Evolutionary conservation across 2,888 invertebrate species (phyloP).

Genomic region (Pterostichus niger): DNA sequence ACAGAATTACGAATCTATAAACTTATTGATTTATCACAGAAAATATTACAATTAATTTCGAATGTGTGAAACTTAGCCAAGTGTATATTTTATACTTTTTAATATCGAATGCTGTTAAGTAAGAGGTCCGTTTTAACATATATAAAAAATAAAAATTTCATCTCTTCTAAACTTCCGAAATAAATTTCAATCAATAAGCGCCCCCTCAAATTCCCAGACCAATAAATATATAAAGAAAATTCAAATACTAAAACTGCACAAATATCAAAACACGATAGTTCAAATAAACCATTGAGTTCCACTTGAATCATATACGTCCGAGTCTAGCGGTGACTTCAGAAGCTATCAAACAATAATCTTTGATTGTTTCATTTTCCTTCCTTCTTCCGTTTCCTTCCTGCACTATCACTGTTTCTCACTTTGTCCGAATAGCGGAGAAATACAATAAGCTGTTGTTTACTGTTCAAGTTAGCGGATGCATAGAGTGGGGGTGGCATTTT

Average conservation of each 20-base stretch:
- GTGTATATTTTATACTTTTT: too few relatives aligned
- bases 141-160: background rate
- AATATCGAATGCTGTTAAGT: too few relatives aligned
- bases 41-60: too few relatives aligned
- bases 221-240: constrained; percentile 43
- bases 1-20: too few relatives aligned
- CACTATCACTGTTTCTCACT: constrained; percentile 4
- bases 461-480: constrained; percentile 48
- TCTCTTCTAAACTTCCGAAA: background rate
- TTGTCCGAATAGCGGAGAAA: constrained; percentile 41
- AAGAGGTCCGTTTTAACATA: too few relatives aligned
- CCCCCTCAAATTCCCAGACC: background rate
- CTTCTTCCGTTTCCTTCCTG: constrained; percentile 16
- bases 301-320: constrained; percentile 47
- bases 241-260: constrained; percentile 38
- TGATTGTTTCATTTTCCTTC: constrained; percentile 51
- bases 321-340: constrained; percentile 23
- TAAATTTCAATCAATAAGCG: too few relatives aligned
- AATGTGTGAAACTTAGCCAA: too few relatives aligned
- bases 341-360: constrained; percentile 62
- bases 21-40: too few relatives aligned
- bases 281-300: constrained; percentile 3
- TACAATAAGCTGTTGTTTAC: constrained; percentile 66
- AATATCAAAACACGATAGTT: constrained; percentile 26
- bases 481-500: constrained; percentile 11